Evolutionary conservation across 2,797 vertebrate genomes (phyloP), one percentile per base, ranked within the genome.

Genomic region (Odontamblyopus lacepedii): DNA sequence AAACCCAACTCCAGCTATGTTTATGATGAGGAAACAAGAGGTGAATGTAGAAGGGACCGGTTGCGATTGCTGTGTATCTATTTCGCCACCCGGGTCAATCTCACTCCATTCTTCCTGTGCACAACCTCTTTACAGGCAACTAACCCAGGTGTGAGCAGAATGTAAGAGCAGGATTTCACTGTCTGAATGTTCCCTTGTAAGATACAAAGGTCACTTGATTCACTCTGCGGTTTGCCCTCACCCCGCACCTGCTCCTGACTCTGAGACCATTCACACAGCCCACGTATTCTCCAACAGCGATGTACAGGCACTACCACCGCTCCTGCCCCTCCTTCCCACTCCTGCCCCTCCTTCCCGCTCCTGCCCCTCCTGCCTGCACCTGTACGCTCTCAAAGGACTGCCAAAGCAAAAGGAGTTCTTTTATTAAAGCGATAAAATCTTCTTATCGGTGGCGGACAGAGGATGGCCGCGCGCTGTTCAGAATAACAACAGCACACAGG

Each of bases 401-500:
- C n/a, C 18, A 6, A n/a, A n/a, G 11, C 30, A 38, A 19, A 38
- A 38, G 61, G 7, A 29, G 5, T 61, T 30, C 11, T 60, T 63
- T 63, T 63, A 63, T 63, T 63, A 12, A 38, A 2, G 32, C 32
- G 61, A 63, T 63, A 63, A 63, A 63, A 63, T 63, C 61, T 63
- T 38, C 61, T 63, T 63, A 63, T 63, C 61, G 8, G 1, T 8
- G 32, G 7, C 8, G 30, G 61, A 19, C 30, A 19, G 32, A 23
- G 61, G 61, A 19, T 6, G 29, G 61, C 61, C 5, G 61, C 61
- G 7, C 30, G 61, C 61, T 3, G 32, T 18, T n/a, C 29, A 8
- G 61, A 63, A 63, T 63, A 38, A 63, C 61, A 38, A 63, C 19
- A 12, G 7, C 0, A 9, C 60, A 12, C 18, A 12, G 61, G 61